Conservation (phyloP, 2,797 vertebrate genomes). For the Centropyge bicolor region DNA sequence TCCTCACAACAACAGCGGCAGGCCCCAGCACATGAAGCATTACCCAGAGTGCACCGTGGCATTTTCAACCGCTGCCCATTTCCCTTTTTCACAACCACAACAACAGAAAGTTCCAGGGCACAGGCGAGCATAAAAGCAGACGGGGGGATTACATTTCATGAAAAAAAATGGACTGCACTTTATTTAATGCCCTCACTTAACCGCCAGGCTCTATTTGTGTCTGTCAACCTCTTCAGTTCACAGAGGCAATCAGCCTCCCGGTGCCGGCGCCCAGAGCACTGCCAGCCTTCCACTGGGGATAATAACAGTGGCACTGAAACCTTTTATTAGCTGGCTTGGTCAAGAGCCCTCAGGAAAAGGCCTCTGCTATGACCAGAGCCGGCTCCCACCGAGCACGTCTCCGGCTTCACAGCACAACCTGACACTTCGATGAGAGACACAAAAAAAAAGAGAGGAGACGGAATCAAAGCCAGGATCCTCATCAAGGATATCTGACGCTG, state of each 20-base stretch:
- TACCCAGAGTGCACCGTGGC: constrained; percentile 35
- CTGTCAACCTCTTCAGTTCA: constrained; percentile 55
- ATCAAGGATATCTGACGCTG: constrained; percentile 42
- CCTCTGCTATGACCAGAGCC: constrained; percentile 25
- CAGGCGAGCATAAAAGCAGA: constrained; percentile 19
- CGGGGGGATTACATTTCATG: constrained; percentile 42
- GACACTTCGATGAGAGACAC: constrained; percentile 35
- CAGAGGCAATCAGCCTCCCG: constrained; percentile 53
- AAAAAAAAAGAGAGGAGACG: not conserved
- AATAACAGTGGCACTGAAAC: constrained; percentile 62
- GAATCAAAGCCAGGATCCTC: constrained; percentile 31
- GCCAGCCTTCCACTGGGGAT: constrained; percentile 46
- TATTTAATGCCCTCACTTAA: constrained; percentile 69
- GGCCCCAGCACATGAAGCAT: constrained; percentile 29
- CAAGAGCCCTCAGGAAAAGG: constrained; percentile 64
- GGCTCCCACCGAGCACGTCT: constrained; percentile 37
- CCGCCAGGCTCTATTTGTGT: constrained; percentile 54
- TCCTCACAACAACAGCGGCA: constrained; percentile 21
- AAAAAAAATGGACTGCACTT: constrained; percentile 48
- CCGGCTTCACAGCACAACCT: constrained; percentile 35
- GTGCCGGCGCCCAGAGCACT: constrained; percentile 38
- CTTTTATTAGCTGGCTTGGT: constrained; percentile 69
- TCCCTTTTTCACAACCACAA: constrained; percentile 30
- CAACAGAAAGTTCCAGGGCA: constrained; percentile 43
- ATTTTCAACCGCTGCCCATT: constrained; percentile 41